Evolutionary conservation across 2,797 vertebrate species (phyloP), one percentile per base, ranked within the genome.

Genomic region (Serranus cabrilla): DNA sequence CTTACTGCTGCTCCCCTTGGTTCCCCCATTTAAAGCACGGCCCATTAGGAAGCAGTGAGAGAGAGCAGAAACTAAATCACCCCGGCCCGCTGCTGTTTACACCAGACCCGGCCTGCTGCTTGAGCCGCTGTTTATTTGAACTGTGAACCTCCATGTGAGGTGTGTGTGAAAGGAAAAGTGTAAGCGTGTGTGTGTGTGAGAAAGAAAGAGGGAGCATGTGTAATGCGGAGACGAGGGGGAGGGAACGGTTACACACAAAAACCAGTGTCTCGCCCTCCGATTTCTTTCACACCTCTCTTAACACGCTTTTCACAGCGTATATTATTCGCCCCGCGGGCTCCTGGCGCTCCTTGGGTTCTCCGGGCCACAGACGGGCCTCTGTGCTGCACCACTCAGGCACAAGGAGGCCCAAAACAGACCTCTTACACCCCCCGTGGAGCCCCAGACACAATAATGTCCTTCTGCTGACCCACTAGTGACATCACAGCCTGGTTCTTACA

Each of bases 51-150:
- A 76, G 82, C 75, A 66, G 78, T 81, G 86, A 88, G 86, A 89
- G 86, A 72, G 81, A 87, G 86, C 61, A 59, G 78, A 86, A 86
- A 85, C 84, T 87, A 87, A 88, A 93, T 85, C 86, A 85, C 75
- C 76, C 54, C 2, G 50, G 80, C 76, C 68, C 45, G 23, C 74
- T 78, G 87, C 86, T 87, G 88, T 92, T 91, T 92, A 89, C 58
- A 71, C 80, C 84, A 88, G 78, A 64, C 72, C 76, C 13, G 18
- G 76, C 68, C 77, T 34, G 47, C 81, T 64, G 82, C 88, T 83
- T 55, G 77, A 70, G 78, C 77, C 46, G 57, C 81, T 94, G 93
- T 94, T 94, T 95, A 94, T 95, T 95, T 95, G 85, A 94, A 94
- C 91, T 92, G 91, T 87, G 91, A 91, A 90, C 92, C 86, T 86